phyloP scores from a whole-genome alignment of 2,888 invertebrate genomes.

The Blastobasis lacticolella region DNA sequence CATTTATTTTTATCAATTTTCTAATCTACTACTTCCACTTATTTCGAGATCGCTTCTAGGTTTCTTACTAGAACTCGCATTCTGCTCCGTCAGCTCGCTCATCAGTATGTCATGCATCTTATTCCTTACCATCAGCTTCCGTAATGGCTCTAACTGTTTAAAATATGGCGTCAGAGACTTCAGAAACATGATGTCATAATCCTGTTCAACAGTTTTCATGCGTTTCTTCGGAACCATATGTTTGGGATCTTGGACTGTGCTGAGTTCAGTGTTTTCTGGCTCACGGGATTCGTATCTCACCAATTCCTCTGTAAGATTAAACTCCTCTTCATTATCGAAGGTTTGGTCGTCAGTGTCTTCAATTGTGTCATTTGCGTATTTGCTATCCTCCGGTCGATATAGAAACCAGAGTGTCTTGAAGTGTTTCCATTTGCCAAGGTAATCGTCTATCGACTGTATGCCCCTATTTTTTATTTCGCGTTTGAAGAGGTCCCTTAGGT shows the following conservation, averaged over 20 bases:
- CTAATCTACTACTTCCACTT: too few species aligned
- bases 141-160: conserved; percentile 32
- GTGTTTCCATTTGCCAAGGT: conserved; percentile 35
- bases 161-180: conserved; percentile 44
- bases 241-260: not conserved
- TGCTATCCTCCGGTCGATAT: conserved; percentile 7
- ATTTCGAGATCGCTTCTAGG: too few species aligned
- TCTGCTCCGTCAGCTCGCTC: conserved; percentile 29
- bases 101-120: conserved; percentile 45
- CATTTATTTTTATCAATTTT: too few species aligned
- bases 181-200: conserved; percentile 43
- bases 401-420: conserved; percentile 31
- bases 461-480: conserved; percentile 26
- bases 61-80: not conserved
- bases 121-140: conserved; percentile 39
- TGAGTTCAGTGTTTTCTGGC: conserved; percentile 12
- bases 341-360: conserved; percentile 6
- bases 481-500: conserved; percentile 35
- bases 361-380: not conserved
- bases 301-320: conserved; percentile 1
- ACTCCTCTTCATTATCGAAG: not conserved
- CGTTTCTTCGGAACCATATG: conserved; percentile 21
- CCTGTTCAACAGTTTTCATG: conserved; percentile 20
- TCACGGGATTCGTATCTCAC: not conserved
- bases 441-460: conserved; percentile 16